Evolutionary conservation across 2,888 invertebrate genomes (phyloP).

Genomic region (Lypha dubia): DNA sequence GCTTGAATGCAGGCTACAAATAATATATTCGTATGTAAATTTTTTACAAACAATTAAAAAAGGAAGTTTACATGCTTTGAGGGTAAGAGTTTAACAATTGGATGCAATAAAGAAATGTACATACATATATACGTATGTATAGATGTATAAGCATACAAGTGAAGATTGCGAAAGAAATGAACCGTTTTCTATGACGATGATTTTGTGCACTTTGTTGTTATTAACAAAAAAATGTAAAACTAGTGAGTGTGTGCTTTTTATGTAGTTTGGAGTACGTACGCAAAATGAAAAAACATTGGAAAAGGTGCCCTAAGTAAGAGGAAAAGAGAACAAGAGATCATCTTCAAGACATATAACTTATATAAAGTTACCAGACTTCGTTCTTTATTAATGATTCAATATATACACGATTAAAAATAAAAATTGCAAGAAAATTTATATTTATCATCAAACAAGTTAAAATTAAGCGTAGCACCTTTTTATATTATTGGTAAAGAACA

Average conservation of each 20-base stretch:
- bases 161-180: constrained; percentile 63
- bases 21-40: constrained; percentile 27
- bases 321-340: constrained; percentile 65
- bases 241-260: constrained; percentile 58
- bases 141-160: background rate
- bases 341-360: constrained; percentile 26
- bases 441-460: no score
- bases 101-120: background rate
- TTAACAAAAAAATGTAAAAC: constrained; percentile 41
- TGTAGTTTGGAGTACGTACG: constrained; percentile 68
- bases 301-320: constrained; percentile 47
- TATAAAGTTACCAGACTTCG: constrained; percentile 55
- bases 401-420: background rate
- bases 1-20: constrained; percentile 53
- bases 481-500: no score
- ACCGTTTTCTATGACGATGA: constrained; percentile 53
- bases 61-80: constrained; percentile 16
- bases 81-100: constrained; percentile 35
- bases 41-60: constrained; percentile 25
- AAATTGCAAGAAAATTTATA: no score
- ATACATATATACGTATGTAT: background rate
- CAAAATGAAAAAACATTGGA: constrained; percentile 66
- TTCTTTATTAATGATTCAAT: background rate
- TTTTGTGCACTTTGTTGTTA: constrained; percentile 60
- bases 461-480: no score